Percentiles rank a stretch among this genome's conserved stretches.
Evolutionary conservation across 2,888 invertebrate species (phyloP).

Genomic region (Halocaridina rubra): DNA sequence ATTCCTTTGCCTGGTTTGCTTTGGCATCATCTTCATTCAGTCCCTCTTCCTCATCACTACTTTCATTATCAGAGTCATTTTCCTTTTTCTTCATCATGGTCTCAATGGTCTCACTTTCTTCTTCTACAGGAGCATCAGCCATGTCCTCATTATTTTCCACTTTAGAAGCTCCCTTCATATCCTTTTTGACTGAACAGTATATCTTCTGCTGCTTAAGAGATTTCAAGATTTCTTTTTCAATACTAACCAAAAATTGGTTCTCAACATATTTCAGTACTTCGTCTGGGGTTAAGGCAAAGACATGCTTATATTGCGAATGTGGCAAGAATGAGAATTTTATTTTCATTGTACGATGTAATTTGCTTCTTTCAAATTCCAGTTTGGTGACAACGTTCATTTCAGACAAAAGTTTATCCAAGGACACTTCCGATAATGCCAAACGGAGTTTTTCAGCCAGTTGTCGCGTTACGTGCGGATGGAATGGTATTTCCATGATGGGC

Average conservation of each 20-base stretch:
- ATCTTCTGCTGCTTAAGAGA: slow-evolving; percentile 64
- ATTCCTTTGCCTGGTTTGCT: too few relatives aligned
- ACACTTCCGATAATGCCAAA: slow-evolving; percentile 81
- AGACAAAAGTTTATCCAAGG: slow-evolving; percentile 74
- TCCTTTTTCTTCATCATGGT: slow-evolving; percentile 78
- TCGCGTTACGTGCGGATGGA: slow-evolving; percentile 73
- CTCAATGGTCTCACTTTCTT: slow-evolving; percentile 66
- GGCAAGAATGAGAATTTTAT: slow-evolving; percentile 82
- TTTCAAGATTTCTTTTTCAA: slow-evolving; percentile 65
- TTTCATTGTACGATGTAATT: slow-evolving; percentile 74
- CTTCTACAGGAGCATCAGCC: not conserved
- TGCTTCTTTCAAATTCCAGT: slow-evolving; percentile 18
- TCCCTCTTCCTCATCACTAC: slow-evolving; percentile 67
- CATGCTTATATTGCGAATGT: slow-evolving; percentile 78
- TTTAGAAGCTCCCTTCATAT: not conserved
- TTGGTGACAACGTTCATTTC: slow-evolving; percentile 3
- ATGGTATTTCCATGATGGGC: slow-evolving; percentile 95
- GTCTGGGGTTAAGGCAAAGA: slow-evolving; percentile 79
- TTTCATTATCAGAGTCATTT: slow-evolving; percentile 3
- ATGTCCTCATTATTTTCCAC: not conserved
- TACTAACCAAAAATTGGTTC: slow-evolving; percentile 75
- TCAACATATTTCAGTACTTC: slow-evolving; percentile 81
- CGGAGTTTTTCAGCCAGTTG: slow-evolving; percentile 77
- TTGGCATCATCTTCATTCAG: not conserved
- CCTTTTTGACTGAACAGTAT: not conserved